Evolutionary conservation across 2,888 invertebrate genomes (phyloP), one percentile per base, ranked within the genome.

Genomic region (Eulithis testata): DNA sequence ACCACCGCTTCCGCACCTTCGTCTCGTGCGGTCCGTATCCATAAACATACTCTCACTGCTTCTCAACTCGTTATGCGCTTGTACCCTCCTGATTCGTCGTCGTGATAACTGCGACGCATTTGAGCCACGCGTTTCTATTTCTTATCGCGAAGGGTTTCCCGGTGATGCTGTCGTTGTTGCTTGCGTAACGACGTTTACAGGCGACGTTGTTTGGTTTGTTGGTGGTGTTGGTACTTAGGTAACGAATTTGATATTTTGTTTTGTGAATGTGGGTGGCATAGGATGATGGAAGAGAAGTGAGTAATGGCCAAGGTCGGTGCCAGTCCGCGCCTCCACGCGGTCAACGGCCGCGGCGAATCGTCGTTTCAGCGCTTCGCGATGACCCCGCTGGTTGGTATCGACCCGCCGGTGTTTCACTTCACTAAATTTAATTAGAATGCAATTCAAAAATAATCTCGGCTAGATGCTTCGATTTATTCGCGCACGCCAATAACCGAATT

Each of bases 1-100:
- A 94, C 78, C 94, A 94, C 78, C 93, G 94, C 70, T 93, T 93
- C 81, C 89, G 91, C 76, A 91, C 93, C 74, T 93, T 93, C 83
- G 91, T 91, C 76, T 86, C 93, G 31, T 93, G 93, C 79, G 93
- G 93, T 93, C 83, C 73, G 91, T 90, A 85, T 64, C 9, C 53
- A 3, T 14, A 7, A 21, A 9, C 49, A 40, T 11, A 11, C 40
- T 9, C 40, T 5, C 37, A 37, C 37, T 37, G 2, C 2, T 40
- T 40, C 40, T 8, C 9, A 40, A 40, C 40, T 8, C 31, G 6
- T 31, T 31, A 31, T 3, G 31, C 47, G 14, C 6, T 14, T n/a
- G 21, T 21, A 14, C 14, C 7, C 12, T 47, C 8, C 12, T 8
- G 8, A 47, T 47, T 21, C 21, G 49, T 60, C 52, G 44, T 60